A percentile compares a stretch with the other conserved stretches of the same genome.
Evolutionary conservation across 37 sponge, comb jelly and placozoan species (phyloP).

Genomic region (Theonella swinhoei): DNA sequence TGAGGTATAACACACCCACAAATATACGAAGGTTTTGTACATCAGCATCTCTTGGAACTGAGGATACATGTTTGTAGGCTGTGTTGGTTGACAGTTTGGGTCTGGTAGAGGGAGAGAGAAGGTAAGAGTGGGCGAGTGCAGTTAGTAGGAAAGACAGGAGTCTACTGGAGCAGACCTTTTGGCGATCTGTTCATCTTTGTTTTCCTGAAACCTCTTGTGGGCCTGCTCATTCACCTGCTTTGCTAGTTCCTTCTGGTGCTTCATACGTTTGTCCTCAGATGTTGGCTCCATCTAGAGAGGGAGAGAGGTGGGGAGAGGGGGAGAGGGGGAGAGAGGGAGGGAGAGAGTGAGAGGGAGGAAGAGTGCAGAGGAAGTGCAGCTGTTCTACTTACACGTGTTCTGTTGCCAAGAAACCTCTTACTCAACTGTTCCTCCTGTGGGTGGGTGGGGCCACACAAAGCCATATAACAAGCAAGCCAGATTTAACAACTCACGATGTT

Average conservation of each 20-base stretch:
- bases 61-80: conserved; percentile 86
- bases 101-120: conserved; percentile 12
- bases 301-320: neutral
- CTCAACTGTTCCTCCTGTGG: neutral
- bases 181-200: neutral
- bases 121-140: neutral
- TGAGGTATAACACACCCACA: conserved; percentile 89
- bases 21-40: conserved; percentile 85
- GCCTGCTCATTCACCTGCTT: conserved; percentile 92
- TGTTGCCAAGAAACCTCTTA: neutral
- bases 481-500: neutral
- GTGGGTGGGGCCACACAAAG: neutral
- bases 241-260: conserved; percentile 82
- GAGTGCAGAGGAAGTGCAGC: neutral
- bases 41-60: conserved; percentile 88
- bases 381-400: neutral
- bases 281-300: conserved; percentile 64
- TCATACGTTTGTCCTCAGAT: conserved; percentile 85
- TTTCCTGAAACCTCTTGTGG: conserved; percentile 43
- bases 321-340: neutral
- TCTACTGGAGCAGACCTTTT: conserved; percentile 38
- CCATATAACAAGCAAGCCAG: neutral
- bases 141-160: too few species aligned
- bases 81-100: conserved; percentile 68
- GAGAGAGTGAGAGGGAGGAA: neutral